These are phyloP conservation scores for Psittacara wagleri DNA, from an alignment of 2,113 vertebrate species.

Conservation along the genomic window DNA sequence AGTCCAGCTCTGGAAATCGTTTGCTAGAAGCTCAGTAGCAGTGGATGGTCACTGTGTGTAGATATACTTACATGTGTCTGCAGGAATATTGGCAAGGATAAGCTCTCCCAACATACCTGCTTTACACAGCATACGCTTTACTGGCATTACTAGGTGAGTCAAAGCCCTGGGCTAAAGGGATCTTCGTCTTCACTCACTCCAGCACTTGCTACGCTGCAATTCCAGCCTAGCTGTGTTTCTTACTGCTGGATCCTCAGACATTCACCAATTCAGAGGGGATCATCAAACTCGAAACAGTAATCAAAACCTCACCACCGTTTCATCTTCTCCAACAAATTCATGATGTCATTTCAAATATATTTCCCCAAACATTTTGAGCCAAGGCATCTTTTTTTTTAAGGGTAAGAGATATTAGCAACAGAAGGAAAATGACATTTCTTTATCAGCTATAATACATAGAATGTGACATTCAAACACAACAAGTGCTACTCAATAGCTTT, in stretches of 20 bases:
- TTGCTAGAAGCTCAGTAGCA: background rate
- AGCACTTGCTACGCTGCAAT: background rate
- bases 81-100: background rate
- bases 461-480: constrained; percentile 66
- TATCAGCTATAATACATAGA: constrained; percentile 47
- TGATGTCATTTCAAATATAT: background rate
- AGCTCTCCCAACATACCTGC: background rate
- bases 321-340: background rate
- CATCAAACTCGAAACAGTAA: background rate
- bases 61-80: background rate
- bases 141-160: background rate
- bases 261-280: background rate
- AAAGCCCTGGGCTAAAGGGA: background rate
- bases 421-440: constrained; percentile 66
- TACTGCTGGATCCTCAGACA: background rate
- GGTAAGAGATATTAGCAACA: constrained; percentile 39
- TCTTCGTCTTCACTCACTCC: background rate
- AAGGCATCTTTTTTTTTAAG: constrained; percentile 37
- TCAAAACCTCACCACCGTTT: background rate
- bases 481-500: constrained; percentile 68
- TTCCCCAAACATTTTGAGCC: constrained; percentile 33
- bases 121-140: background rate
- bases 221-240: background rate
- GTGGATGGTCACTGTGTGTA: background rate
- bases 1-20: background rate